Evolutionary conservation across 2,113 vertebrate genomes (phyloP).

Genomic region (Sinocyclocheilus rhinocerous): DNA sequence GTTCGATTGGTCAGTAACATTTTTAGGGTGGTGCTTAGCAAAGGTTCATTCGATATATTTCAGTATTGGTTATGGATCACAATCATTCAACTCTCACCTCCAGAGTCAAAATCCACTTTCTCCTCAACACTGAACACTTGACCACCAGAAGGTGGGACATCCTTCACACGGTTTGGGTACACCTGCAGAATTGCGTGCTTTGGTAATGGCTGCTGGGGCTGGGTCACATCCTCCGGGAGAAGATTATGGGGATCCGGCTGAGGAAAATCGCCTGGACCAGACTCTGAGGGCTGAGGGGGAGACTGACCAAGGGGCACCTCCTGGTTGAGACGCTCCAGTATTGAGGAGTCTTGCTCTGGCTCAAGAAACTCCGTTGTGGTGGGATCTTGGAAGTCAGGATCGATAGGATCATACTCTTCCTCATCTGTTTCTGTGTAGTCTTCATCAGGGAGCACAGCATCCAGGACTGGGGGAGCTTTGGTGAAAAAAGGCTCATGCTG

Average conservation of each 20-base stretch:
- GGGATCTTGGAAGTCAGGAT: slow-evolving; percentile 62
- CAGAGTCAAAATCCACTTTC: slow-evolving; percentile 76
- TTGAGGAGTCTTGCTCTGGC: slow-evolving; percentile 2
- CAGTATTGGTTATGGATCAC: not conserved
- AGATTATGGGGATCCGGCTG: not conserved
- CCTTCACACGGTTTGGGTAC: slow-evolving; percentile 46
- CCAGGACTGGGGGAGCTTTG: slow-evolving; percentile 50
- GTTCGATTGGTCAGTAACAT: not conserved
- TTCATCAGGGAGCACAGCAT: slow-evolving; percentile 64
- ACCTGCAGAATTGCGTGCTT: slow-evolving; percentile 54
- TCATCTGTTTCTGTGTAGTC: slow-evolving; percentile 68
- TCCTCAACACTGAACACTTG: slow-evolving; percentile 82
- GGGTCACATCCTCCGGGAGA: not conserved
- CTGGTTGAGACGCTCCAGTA: not conserved
- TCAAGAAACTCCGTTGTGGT: slow-evolving; percentile 42
- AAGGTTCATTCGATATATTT: not conserved
- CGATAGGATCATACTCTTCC: slow-evolving; percentile 58
- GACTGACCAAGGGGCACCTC: not conserved
- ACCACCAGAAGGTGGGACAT: slow-evolving; percentile 60
- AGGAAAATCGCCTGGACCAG: slow-evolving; percentile 26
- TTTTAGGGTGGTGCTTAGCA: not conserved
- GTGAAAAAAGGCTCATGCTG: slow-evolving; percentile 41
- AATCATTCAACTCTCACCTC: slow-evolving; percentile 76
- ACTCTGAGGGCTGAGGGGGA: slow-evolving; percentile 26
- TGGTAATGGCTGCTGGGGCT: not conserved